Evolutionary conservation across 2,113 vertebrate genomes (phyloP), one percentile per base, ranked within the genome.

Genomic region (Oncorhynchus clarkii): DNA sequence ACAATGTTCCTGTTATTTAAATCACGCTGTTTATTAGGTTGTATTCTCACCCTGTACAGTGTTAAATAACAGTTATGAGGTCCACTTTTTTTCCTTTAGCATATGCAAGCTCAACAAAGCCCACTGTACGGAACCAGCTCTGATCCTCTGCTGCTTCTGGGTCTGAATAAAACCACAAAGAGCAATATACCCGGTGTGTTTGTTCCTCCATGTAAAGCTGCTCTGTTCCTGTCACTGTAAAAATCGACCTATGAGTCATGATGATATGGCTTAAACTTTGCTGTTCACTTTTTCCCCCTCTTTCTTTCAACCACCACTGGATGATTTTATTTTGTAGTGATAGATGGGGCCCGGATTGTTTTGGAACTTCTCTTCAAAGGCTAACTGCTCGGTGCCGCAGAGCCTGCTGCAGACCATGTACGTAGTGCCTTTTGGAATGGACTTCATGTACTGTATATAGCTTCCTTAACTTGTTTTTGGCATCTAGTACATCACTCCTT

Each of bases 331-430:
- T 88, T 90, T 88, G 84, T 89, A 87, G 85, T 88, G 87, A 82
- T 87, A 91, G 90, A 94, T 91, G 91, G 91, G 90, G 77, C 89
- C 88, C 81, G 90, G 90, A 92, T 91, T 92, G 87, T 90, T 93
- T 84, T 91, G 88, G 91, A 93, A 87, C 86, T 90, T 92, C 87
- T 86, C 89, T 82, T 82, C 84, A 80, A 91, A 88, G 90, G 86
- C 90, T 88, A 89, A 89, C 92, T 92, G 92, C 91, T 87, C 71
- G 80, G 89, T 91, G 87, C 88, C 91, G 78, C 90, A 89, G 87
- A 92, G 86, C 84, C 89, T 91, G 87, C 91, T 93, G 88, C 91
- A 93, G 88, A 92, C 86, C 84, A 89, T 93, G 90, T 92, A 91
- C 87, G 90, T 91, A 92, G 91, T 83, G 87, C 72, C 67, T 71